Evolutionary conservation across 2,797 vertebrate genomes (phyloP).

Genomic region (Pangasius djambal): DNA sequence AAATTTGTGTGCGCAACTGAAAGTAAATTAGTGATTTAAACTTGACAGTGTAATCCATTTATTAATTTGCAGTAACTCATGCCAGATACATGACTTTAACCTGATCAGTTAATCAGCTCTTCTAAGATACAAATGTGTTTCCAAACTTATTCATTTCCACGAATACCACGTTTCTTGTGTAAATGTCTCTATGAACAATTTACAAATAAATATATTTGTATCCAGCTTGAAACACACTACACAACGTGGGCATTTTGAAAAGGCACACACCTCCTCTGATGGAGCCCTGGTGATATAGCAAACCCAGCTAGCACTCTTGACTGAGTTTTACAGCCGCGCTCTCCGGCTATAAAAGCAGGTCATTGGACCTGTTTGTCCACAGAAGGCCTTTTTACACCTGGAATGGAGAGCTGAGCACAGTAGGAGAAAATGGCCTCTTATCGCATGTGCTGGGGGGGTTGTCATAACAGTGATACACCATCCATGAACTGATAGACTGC

Average conservation of each 20-base stretch:
- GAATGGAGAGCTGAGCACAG: constrained; percentile 69
- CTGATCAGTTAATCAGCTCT: not conserved
- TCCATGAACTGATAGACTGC: constrained; percentile 31
- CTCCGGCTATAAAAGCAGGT: constrained; percentile 67
- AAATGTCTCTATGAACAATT: not conserved
- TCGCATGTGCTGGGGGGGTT: constrained; percentile 55
- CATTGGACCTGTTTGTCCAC: constrained; percentile 63
- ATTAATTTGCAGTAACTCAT: not conserved
- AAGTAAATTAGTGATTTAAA: not conserved
- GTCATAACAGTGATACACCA: constrained; percentile 68
- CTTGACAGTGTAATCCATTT: not conserved
- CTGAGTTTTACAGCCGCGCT: constrained; percentile 32
- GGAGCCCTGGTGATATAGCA: constrained; percentile 1
- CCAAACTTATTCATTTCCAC: not conserved
- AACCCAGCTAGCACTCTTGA: constrained; percentile 21
- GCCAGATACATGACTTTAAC: not conserved
- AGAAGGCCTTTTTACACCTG: constrained; percentile 66
- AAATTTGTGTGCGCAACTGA: not conserved
- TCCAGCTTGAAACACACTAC: not conserved
- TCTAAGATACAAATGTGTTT: too few relatives aligned
- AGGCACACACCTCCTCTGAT: constrained; percentile 5
- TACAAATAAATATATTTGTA: not conserved
- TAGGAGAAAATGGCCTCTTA: constrained; percentile 73
- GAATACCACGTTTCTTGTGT: not conserved
- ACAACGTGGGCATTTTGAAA: not conserved